Evolutionary conservation across 2,888 invertebrate genomes (phyloP), one percentile per base, ranked within the genome.

Genomic region (Orchesella flavescens): DNA sequence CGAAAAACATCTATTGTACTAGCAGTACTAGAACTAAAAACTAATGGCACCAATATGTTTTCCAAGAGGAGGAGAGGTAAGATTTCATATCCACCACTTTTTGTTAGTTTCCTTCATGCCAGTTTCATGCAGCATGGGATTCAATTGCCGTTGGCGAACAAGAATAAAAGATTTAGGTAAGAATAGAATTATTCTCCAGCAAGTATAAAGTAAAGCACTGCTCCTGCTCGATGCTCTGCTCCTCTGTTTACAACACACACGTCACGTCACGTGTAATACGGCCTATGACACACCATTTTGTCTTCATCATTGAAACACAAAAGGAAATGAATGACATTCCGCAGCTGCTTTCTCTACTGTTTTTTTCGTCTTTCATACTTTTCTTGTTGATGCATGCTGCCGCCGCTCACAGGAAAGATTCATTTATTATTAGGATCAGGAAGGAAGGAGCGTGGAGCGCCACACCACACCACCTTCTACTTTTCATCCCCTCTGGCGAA

Each of bases 291-390:
- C 63, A 80, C 66, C 80, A 66, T 80, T 80, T 80, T 80, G 80
- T 80, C 80, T 80, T 80, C 73, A 80, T 80, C 80, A 73, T 73
- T 73, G 17, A 24, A 73, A 44, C 46, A 73, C 73, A 80, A 83
- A 83, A 74, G 85, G 76, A 85, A 80, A 75, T 83, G 79, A 85
- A 85, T 85, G 85, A 83, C 85, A 85, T 85, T 85, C 85, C 83
- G 63, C 83, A 83, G 79, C 79, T 85, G 85, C 82, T 79, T 83
- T 74, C 81, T 68, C 75, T 46, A 34, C 3, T n/a, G n/a, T n/a
- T 34, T 63, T 63, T 49, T 63, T 72, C 71, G 71, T 73, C 55
- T 55, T 71, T 53, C 17, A 49, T 46, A 15, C 34, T 13, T 66
- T 15, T 43, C 15, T 43, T 24, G 1, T 66, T 34, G 15, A 66